Percentiles rank a stretch among this genome's conserved stretches.
These are phyloP conservation scores for Dioctria rufipes DNA, from an alignment of 2,888 invertebrate genomes.

Conservation along the genomic window DNA sequence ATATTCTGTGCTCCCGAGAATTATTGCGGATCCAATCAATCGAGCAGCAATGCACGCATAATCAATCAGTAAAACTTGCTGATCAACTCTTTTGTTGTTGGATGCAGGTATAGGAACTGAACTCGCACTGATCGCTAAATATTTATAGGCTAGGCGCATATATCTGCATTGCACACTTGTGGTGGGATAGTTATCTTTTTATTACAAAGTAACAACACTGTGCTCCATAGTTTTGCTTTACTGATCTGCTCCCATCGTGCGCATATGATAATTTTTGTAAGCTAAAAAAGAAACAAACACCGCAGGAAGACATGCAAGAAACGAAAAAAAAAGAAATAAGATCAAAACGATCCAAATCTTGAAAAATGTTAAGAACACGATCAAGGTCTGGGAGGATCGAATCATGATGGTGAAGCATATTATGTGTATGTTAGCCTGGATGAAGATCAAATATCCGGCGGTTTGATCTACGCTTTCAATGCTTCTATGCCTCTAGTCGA, in stretches of 20 bases:
- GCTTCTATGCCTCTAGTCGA: not conserved
- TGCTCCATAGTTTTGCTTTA: not conserved
- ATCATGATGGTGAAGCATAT: slow-evolving; percentile 7
- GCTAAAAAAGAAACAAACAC: slow-evolving; percentile 32
- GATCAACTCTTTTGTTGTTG: slow-evolving; percentile 39
- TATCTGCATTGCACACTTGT: slow-evolving; percentile 35
- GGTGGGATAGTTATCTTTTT: slow-evolving; percentile 1
- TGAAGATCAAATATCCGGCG: slow-evolving; percentile 46
- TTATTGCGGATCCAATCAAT: slow-evolving; percentile 46
- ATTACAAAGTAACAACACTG: slow-evolving; percentile 7
- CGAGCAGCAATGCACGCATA: slow-evolving; percentile 44
- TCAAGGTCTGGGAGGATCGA: slow-evolving; percentile 45
- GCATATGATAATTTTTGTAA: slow-evolving; percentile 22
- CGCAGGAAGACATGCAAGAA: slow-evolving; percentile 14
- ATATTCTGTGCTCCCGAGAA: slow-evolving; percentile 25
- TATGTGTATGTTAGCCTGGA: not conserved
- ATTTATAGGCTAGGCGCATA: slow-evolving; percentile 1
- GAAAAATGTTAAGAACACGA: slow-evolving; percentile 46
- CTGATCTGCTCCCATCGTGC: not conserved
- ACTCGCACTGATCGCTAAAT: slow-evolving; percentile 18
- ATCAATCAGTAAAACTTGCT: slow-evolving; percentile 51
- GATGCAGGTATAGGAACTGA: slow-evolving; percentile 1
- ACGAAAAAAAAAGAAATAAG: slow-evolving; percentile 34
- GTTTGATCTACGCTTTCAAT: slow-evolving; percentile 9
- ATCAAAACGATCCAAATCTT: not conserved